Percentiles rank a stretch among this genome's conserved stretches.
Conservation (phyloP, 2,113 vertebrate genomes). For the Pterocles gutturalis region DNA sequence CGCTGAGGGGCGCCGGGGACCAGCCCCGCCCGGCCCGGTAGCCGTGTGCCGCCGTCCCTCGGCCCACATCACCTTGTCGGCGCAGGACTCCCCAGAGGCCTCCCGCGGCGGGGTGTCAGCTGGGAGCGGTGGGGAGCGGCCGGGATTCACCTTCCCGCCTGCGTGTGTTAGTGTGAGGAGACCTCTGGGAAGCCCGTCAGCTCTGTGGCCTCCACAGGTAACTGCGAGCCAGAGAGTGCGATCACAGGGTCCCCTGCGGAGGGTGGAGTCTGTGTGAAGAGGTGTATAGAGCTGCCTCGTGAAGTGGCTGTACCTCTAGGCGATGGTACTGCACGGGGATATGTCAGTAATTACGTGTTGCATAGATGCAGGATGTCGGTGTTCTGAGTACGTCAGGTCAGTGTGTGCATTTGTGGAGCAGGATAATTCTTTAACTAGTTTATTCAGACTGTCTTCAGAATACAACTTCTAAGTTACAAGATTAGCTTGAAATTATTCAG, state of each 20-base stretch:
- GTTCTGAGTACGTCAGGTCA: fast-evolving
- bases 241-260: neutral
- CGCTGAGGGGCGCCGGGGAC: no score
- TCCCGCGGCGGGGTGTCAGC: neutral
- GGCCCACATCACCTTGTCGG: neutral
- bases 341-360: fast-evolving
- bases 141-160: neutral
- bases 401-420: fast-evolving
- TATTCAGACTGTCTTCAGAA: neutral
- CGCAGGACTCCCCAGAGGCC: no score
- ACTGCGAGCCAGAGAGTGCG: fast-evolving
- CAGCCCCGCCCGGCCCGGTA: no score
- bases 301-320: fast-evolving
- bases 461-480: neutral
- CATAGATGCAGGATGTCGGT: fast-evolving
- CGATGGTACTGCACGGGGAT: fast-evolving
- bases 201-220: neutral
- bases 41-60: neutral
- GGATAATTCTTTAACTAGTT: neutral
- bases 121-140: fast-evolving
- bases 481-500: neutral
- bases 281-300: fast-evolving
- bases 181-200: fast-evolving
- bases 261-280: fast-evolving
- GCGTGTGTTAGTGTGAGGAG: fast-evolving